Evolutionary conservation across 35 echinoderm and acorn worm genomes (phyloP).

Genomic region (Diadema setosum): DNA sequence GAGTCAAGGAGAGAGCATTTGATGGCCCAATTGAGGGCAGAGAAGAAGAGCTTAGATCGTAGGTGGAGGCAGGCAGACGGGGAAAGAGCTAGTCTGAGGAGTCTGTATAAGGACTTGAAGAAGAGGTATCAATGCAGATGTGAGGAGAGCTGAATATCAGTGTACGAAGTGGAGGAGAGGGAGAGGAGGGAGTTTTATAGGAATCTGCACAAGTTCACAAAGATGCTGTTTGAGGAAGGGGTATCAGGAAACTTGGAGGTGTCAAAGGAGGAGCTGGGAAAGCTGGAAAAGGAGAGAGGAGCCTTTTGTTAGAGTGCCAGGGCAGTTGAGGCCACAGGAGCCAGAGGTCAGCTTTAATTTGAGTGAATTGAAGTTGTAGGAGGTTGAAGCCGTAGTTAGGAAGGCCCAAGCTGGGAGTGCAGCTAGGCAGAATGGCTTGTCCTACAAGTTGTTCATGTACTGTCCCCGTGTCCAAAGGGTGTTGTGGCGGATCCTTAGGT

Average conservation of each 20-base stretch:
- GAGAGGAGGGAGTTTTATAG: slow-evolving; percentile 2
- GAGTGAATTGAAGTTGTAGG: neutral
- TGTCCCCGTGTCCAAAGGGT: too few species aligned
- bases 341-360: neutral
- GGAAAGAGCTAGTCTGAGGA: too few species aligned
- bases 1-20: neutral
- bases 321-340: neutral
- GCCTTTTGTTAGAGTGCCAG: neutral
- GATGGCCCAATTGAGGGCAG: neutral
- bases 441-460: too few species aligned
- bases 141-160: neutral
- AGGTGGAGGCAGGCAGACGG: too few species aligned
- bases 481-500: too few species aligned
- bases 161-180: neutral
- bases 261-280: neutral
- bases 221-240: neutral
- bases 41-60: neutral
- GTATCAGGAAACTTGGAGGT: neutral
- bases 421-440: too few species aligned
- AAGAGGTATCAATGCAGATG: neutral
- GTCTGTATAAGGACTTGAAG: too few species aligned
- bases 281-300: neutral
- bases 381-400: neutral
- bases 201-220: neutral
- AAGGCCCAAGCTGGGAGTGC: too few species aligned